These are phyloP conservation scores for Achatina immaculata DNA, from an alignment of 1,140 invertebrate species.

Conservation along the genomic window DNA sequence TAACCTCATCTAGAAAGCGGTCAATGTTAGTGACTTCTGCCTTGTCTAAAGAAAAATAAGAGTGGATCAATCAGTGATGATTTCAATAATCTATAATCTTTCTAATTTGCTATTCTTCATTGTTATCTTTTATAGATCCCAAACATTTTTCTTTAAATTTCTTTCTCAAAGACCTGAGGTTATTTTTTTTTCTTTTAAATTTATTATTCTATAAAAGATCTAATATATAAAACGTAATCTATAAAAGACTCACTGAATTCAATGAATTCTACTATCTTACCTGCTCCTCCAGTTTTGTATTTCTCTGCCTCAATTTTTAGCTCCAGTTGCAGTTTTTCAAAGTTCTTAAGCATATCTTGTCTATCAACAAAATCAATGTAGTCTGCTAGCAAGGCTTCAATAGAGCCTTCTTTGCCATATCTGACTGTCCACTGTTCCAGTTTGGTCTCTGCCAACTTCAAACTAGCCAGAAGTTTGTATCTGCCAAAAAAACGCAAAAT, in stretches of 20 bases:
- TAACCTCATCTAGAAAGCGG: conserved; percentile 87
- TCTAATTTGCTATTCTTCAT: no score
- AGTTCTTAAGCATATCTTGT: conserved; percentile 93
- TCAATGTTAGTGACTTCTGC: conserved; percentile 84
- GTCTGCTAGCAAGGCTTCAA: conserved; percentile 86
- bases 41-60: conserved; percentile 73
- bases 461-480: conserved; percentile 79
- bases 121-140: no score
- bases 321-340: conserved; percentile 90
- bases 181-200: no score
- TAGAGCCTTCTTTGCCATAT: conserved; percentile 86
- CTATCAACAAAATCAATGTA: conserved; percentile 82
- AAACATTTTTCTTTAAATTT: no score
- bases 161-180: no score
- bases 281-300: conserved; percentile 82
- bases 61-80: no score
- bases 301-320: conserved; percentile 92
- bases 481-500: not conserved
- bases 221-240: no score
- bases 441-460: conserved; percentile 89
- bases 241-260: no score
- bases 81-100: no score
- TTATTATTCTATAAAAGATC: no score
- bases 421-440: conserved; percentile 89
- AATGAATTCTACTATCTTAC: conserved; percentile 31